Conservation (phyloP, 2,888 invertebrate species). For the Lepidocyrtinus sp. region DNA sequence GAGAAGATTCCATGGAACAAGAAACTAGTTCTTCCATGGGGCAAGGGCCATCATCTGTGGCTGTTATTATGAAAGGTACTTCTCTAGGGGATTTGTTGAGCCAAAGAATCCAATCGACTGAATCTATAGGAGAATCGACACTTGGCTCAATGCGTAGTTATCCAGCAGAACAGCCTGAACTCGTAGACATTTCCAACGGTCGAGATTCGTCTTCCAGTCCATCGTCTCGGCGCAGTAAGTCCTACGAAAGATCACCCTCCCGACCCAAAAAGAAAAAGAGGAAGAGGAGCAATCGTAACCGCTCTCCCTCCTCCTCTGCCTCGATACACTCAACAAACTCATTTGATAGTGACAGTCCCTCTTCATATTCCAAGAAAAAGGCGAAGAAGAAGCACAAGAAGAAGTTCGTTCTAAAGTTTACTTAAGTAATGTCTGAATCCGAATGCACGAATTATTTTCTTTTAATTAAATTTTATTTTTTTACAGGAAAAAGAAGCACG, state of each 20-base stretch:
- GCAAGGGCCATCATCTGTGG: not conserved
- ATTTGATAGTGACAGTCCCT: conserved; percentile 17
- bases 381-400: conserved; percentile 64
- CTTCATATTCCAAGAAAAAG: conserved; percentile 55
- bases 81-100: conserved; percentile 39
- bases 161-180: not conserved
- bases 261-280: conserved; percentile 8
- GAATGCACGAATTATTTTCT: not conserved
- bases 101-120: conserved; percentile 30
- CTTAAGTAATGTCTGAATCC: not conserved
- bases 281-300: conserved; percentile 31
- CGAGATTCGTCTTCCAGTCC: conserved; percentile 21
- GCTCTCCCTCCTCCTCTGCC: conserved; percentile 29
- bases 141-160: not conserved
- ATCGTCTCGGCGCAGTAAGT: conserved; percentile 46
- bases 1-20: not conserved
- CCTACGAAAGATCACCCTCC: conserved; percentile 38
- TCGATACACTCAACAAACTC: conserved; percentile 34
- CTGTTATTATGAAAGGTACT: not conserved
- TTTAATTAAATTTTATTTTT: conserved; percentile 4
- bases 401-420: conserved; percentile 33
- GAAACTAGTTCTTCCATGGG: not conserved
- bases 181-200: not conserved
- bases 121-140: not conserved
- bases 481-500: conserved; percentile 59